These are phyloP conservation scores for Aleiodes testaceus DNA, from an alignment of 2,888 invertebrate genomes.

Conservation along the genomic window DNA sequence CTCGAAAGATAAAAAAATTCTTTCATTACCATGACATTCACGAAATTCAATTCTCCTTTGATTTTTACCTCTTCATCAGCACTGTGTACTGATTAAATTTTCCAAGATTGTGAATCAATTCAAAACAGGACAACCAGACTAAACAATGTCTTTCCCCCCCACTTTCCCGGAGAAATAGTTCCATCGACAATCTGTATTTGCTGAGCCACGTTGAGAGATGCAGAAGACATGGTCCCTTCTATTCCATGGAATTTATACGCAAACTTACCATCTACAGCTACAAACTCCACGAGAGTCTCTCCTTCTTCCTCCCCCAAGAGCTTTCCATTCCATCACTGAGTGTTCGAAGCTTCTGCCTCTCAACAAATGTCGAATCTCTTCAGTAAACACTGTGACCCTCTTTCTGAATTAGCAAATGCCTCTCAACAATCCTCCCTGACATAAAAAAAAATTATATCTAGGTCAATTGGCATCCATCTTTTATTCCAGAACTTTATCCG, in stretches of 20 bases:
- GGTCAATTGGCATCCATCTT: conserved; percentile 12
- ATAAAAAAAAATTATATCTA: neutral
- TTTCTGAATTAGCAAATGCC: conserved; percentile 36
- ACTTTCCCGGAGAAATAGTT: neutral
- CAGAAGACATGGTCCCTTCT: conserved; percentile 39
- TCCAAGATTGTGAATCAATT: conserved; percentile 26
- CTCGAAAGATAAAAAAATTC: neutral
- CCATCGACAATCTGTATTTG: conserved; percentile 34
- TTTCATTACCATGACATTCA: conserved; percentile 33
- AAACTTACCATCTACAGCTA: conserved; percentile 51
- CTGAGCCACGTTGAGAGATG: conserved; percentile 25
- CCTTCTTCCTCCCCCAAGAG: conserved; percentile 24
- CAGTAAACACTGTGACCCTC: conserved; percentile 32
- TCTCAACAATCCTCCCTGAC: conserved; percentile 15
- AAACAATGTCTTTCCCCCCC: conserved; percentile 20
- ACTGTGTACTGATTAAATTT: conserved; percentile 17
- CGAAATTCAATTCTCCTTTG: neutral
- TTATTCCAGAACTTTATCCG: conserved; percentile 3
- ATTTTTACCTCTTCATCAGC: conserved; percentile 27
- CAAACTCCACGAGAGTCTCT: conserved; percentile 37
- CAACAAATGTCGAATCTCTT: conserved; percentile 35
- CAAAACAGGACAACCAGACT: conserved; percentile 30
- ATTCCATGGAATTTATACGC: conserved; percentile 56
- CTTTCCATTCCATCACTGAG: neutral
- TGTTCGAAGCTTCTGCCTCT: conserved; percentile 50